Percentiles rank a stretch among this genome's conserved stretches.
Evolutionary conservation across 2,797 vertebrate species (phyloP).

Genomic region (Phrynocephalus forsythii): DNA sequence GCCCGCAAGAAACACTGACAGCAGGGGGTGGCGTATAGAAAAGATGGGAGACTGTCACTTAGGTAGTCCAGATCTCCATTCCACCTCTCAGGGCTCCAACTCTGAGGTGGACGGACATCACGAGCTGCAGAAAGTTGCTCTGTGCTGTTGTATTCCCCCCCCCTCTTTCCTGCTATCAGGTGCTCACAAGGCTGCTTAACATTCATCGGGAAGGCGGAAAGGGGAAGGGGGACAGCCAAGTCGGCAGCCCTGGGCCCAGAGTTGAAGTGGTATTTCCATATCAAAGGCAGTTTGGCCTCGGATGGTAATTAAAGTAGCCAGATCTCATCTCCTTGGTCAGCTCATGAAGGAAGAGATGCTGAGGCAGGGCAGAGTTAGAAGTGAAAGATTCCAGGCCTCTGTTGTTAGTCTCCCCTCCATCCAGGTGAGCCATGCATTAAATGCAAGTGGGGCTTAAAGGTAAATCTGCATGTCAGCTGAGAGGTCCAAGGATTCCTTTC

Average conservation of each 20-base stretch:
- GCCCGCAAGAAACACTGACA: constrained; percentile 12
- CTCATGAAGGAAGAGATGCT: constrained; percentile 85
- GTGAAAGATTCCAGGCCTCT: constrained; percentile 72
- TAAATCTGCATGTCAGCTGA: constrained; percentile 71
- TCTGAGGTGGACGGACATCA: constrained; percentile 6
- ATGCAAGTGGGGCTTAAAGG: constrained; percentile 80
- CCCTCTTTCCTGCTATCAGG: constrained; percentile 83
- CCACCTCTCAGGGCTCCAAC: background rate
- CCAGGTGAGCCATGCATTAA: constrained; percentile 73
- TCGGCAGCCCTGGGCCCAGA: constrained; percentile 72
- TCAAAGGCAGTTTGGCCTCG: constrained; percentile 95
- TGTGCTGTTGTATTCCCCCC: constrained; percentile 52
- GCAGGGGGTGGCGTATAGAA: background rate
- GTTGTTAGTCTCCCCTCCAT: constrained; percentile 75
- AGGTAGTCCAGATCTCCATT: constrained; percentile 21
- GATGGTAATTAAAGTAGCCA: constrained; percentile 96
- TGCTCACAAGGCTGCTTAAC: constrained; percentile 90
- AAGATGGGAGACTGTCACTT: background rate
- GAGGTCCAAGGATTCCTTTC: constrained; percentile 71
- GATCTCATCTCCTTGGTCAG: constrained; percentile 92
- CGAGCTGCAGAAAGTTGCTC: constrained; percentile 61
- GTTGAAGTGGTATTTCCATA: constrained; percentile 93
- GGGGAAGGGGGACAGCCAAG: constrained; percentile 77
- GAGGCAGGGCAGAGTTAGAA: constrained; percentile 86
- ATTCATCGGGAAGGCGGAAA: constrained; percentile 87